Conservation (phyloP, 2,113 vertebrate genomes). For the Tichodroma muraria region DNA sequence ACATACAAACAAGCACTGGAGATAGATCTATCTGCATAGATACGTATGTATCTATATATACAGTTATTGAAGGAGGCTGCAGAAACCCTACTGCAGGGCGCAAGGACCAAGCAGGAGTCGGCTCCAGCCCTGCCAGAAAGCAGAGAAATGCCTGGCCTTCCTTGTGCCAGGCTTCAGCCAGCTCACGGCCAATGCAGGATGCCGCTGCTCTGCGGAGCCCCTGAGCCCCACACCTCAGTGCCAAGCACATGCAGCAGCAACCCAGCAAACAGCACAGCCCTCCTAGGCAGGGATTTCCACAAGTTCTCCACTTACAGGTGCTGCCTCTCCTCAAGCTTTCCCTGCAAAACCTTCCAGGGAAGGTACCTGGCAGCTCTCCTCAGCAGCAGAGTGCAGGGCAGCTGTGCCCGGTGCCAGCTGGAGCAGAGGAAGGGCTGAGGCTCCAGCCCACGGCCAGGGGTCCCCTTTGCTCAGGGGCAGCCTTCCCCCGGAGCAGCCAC, state of each 20-base stretch:
- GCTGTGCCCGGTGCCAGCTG: fast-evolving
- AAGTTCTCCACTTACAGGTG: background rate
- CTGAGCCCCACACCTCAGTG: fast-evolving
- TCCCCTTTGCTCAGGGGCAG: background rate
- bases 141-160: too few relatives aligned
- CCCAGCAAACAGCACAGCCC: background rate
- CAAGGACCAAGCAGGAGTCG: background rate
- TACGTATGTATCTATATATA: background rate
- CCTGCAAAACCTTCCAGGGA: background rate
- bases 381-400: background rate
- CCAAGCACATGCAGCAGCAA: fast-evolving
- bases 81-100: background rate
- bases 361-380: background rate
- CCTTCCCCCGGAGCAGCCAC: fast-evolving
- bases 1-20: background rate
- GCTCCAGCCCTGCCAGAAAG: background rate
- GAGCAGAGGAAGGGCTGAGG: background rate
- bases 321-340: background rate
- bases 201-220: background rate
- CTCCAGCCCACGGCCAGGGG: background rate
- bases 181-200: fast-evolving
- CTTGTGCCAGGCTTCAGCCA: fast-evolving
- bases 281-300: background rate
- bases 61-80: background rate
- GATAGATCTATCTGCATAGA: background rate